Percentiles rank a stretch among this genome's conserved stretches.
phyloP scores from a whole-genome alignment of 2,113 vertebrate genomes.

The Apodemus speciosus region DNA sequence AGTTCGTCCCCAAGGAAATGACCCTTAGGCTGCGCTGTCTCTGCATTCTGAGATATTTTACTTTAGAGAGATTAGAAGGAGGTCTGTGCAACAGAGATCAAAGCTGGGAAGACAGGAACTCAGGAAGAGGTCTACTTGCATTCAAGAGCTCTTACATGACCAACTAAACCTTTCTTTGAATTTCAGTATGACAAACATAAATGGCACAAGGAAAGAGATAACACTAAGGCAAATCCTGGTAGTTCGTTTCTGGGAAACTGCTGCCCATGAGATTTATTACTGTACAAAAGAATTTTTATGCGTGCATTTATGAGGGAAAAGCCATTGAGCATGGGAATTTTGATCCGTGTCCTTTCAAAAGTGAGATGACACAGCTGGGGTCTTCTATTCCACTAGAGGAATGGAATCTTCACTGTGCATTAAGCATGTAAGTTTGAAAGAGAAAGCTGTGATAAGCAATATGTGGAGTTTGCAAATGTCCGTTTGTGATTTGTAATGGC shows the following conservation, averaged over 20 bases:
- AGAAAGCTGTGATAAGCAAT: constrained; percentile 26
- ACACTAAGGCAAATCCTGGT: background rate
- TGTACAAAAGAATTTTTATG: background rate
- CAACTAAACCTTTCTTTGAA: background rate
- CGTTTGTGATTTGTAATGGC: background rate
- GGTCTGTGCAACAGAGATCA: background rate
- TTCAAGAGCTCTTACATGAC: background rate
- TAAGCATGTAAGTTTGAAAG: background rate
- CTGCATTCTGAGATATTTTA: background rate
- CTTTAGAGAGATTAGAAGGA: constrained; percentile 29
- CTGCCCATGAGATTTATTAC: background rate
- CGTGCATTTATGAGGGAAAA: background rate
- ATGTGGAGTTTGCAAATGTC: constrained; percentile 30
- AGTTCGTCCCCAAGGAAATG: background rate
- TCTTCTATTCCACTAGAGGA: background rate
- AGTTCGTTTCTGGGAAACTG: background rate
- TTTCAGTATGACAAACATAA: background rate
- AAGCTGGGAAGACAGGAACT: background rate
- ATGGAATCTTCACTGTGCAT: background rate
- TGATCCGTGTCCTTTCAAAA: background rate
- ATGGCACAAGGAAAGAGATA: background rate
- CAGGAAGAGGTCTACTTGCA: background rate
- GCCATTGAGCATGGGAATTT: background rate
- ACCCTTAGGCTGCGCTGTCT: background rate
- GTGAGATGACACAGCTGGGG: background rate